A percentile compares a stretch with the other conserved stretches of the same genome.
Evolutionary conservation across 1,140 invertebrate species (phyloP).

Genomic region (Megalopta genalis): DNA sequence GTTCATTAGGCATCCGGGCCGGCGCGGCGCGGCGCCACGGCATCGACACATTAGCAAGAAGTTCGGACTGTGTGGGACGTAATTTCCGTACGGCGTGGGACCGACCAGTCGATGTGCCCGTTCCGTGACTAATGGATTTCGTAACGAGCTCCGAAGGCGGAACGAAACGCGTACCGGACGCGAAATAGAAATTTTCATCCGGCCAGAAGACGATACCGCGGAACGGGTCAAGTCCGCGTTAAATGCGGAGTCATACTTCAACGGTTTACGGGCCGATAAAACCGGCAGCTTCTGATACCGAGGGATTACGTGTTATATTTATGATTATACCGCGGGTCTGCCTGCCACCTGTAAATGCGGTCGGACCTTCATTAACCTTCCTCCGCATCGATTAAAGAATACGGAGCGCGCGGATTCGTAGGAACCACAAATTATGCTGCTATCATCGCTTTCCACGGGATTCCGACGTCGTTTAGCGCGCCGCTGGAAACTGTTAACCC

Average conservation of each 20-base stretch:
- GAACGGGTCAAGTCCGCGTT: background rate
- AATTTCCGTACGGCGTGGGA: too few relatives aligned
- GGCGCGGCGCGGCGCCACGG: background rate
- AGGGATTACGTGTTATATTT: background rate
- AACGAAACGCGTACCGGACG: background rate
- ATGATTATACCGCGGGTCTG: background rate
- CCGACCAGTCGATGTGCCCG: too few relatives aligned
- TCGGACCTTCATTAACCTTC: background rate
- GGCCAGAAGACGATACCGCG: background rate
- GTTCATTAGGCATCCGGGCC: background rate
- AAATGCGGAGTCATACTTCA: background rate
- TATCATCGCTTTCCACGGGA: too few relatives aligned
- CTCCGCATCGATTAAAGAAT: background rate
- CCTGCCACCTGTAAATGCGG: background rate
- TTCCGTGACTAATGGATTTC: background rate
- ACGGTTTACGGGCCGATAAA: background rate
- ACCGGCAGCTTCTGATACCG: background rate
- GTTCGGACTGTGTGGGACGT: background rate
- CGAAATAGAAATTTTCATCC: background rate
- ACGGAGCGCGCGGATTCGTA: background rate
- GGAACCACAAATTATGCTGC: too few relatives aligned
- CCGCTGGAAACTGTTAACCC: too few relatives aligned
- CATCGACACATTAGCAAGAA: slow-evolving; percentile 3
- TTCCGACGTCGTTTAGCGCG: background rate
- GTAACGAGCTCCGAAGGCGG: background rate